phyloP scores from a whole-genome alignment of 2,113 vertebrate genomes.

The Callopanchax toddi region DNA sequence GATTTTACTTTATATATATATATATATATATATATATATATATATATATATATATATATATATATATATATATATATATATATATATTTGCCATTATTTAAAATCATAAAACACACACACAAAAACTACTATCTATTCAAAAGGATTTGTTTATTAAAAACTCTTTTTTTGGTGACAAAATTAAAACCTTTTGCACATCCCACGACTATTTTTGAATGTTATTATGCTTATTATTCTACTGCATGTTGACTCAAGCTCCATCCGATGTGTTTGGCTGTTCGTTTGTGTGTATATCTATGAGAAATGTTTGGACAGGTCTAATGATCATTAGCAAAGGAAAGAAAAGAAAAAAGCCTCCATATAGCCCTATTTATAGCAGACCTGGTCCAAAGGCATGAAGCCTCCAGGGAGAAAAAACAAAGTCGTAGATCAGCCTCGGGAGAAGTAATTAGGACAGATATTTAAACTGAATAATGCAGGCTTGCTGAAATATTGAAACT shows the following conservation, averaged over 20 bases:
- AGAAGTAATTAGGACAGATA: constrained; percentile 77
- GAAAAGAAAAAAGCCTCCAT: constrained; percentile 35
- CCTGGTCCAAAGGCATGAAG: constrained; percentile 49
- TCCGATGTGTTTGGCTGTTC: not conserved
- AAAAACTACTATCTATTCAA: too few relatives aligned
- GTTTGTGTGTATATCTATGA: not conserved
- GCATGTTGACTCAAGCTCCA: not conserved
- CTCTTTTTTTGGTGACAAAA: too few relatives aligned
- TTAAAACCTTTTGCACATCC: too few relatives aligned
- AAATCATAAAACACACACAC: too few relatives aligned
- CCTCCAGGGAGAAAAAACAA: constrained; percentile 60
- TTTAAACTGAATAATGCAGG: constrained; percentile 75
- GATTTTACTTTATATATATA: too few relatives aligned
- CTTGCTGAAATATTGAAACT: constrained; percentile 67
- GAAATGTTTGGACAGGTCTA: constrained; percentile 49
- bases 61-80: too few relatives aligned
- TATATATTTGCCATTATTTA: too few relatives aligned
- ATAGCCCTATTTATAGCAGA: constrained; percentile 66
- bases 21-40: too few relatives aligned
- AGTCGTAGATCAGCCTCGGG: constrained; percentile 68
- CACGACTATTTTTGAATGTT: too few relatives aligned
- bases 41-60: too few relatives aligned
- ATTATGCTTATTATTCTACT: not conserved
- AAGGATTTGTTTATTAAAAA: too few relatives aligned
- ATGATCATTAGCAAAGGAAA: constrained; percentile 59